Base-by-base conservation (phyloP, 2,797 vertebrate genomes). In the Dallia pectoralis region DNA sequence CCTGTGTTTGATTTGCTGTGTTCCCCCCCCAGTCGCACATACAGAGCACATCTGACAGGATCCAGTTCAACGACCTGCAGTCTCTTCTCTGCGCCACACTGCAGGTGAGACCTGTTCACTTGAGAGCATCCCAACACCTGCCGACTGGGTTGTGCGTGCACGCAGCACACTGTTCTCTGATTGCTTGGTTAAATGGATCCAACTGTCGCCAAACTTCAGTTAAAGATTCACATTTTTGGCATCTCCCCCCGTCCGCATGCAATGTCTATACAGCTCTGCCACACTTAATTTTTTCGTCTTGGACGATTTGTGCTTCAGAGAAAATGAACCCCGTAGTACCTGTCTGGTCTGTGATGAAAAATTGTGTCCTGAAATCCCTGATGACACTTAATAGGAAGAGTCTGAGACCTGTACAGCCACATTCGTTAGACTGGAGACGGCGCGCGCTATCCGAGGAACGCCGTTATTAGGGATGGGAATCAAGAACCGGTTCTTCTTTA, bases 11-110 rank as follows among this genome's bases (percentile, higher is more conserved):
- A 6, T 16, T 18, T 62, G 12, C 27, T 22, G 53, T n/a, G 15
- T 69, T 18, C 74, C 15, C 66, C 44, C 40, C 36, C 0, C 91
- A 99, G 97, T 99, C 97, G 67, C 97, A 99, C 84, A 99, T 99
- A 88, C 97, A 99, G 93, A 99, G 97, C 89, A 99, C 97, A 1
- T 99, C 97, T 0, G 97, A 99, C 89, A 91, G 97, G 75, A 98
- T 99, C 92, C 97, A 99, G 89, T 99, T 97, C 89, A 99, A 99
- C 32, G 97, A 99, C 86, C 95, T 99, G 61, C 97, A 99, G 92
- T 99, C 97, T 15, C 92, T 98, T 25, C 95, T 99, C 6, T 99
- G 97, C 2, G 97, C 97, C 76, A 99, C 97, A n/a, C 93, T 99
- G 15, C 97, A 99, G 95, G 97, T 99, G 85, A 87, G 77, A 22